phyloP scores from a whole-genome alignment of 2,113 vertebrate species.

The Rhynchomys soricoides region DNA sequence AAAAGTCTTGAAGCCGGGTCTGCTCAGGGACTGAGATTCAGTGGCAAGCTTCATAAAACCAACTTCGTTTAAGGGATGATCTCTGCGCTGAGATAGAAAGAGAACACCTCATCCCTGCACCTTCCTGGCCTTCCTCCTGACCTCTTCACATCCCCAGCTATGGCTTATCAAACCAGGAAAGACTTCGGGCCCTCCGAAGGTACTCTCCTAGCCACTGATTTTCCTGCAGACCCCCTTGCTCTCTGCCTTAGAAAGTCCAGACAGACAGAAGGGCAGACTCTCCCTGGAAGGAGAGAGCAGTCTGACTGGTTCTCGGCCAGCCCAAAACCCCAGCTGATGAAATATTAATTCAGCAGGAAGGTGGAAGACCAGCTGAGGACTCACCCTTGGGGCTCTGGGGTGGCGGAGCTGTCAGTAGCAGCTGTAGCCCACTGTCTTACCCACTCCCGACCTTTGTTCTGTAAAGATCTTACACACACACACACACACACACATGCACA shows the following conservation, averaged over 20 bases:
- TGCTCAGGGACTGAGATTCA: not conserved
- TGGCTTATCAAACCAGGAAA: not conserved
- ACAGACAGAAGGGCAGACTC: not conserved
- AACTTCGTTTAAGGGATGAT: not conserved
- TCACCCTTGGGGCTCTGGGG: not conserved
- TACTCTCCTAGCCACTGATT: not conserved
- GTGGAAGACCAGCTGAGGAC: slow-evolving; percentile 53
- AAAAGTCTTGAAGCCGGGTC: not conserved
- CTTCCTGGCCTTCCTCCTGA: not conserved
- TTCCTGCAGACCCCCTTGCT: not conserved
- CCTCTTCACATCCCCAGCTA: not conserved
- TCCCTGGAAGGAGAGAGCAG: not conserved
- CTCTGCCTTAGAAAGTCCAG: not conserved
- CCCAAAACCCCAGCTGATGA: slow-evolving; percentile 60
- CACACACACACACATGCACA: not conserved
- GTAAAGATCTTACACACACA: not conserved
- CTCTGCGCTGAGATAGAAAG: not conserved
- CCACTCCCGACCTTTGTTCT: slow-evolving; percentile 58
- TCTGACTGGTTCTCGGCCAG: not conserved
- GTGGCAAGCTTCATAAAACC: not conserved
- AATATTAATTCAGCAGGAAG: slow-evolving; percentile 76
- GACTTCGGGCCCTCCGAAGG: not conserved
- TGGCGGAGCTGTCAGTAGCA: not conserved
- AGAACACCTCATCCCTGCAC: not conserved
- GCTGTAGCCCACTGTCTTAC: slow-evolving; percentile 21